A percentile compares a stretch with the other conserved stretches of the same genome.
Evolutionary conservation across 2,888 invertebrate species (phyloP).

Genomic region (Deroplatys truncata): DNA sequence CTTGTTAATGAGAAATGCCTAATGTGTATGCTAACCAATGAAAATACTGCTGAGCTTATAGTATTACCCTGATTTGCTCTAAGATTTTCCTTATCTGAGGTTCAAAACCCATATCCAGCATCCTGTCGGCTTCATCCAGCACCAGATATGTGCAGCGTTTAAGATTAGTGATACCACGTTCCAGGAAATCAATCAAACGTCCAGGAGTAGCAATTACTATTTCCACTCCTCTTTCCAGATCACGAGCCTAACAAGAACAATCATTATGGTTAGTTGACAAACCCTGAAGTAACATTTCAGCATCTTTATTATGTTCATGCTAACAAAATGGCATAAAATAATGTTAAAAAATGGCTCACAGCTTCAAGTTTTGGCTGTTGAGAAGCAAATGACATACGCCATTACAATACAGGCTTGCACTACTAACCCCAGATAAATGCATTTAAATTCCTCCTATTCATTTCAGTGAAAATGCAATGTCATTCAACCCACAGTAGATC

Average conservation of each 20-base stretch:
- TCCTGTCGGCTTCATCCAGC: slow-evolving; percentile 60
- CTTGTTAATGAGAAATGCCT: not conserved
- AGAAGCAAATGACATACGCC: no score
- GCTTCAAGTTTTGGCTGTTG: no score
- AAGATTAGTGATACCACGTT: slow-evolving; percentile 39
- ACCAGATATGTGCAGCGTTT: slow-evolving; percentile 48
- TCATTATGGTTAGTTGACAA: not conserved
- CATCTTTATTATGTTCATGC: not conserved
- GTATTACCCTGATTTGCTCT: slow-evolving; percentile 71
- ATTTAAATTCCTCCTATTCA: no score
- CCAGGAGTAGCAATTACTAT: slow-evolving; percentile 53
- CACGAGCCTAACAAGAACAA: slow-evolving; percentile 38
- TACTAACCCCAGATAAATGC: no score
- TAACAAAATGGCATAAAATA: no score
- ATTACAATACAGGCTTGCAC: no score
- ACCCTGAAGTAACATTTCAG: not conserved
- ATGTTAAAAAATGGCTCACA: no score
- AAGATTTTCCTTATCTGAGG: slow-evolving; percentile 93
- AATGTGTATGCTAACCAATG: not conserved
- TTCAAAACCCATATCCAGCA: slow-evolving; percentile 98
- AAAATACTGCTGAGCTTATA: not conserved
- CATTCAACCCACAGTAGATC: no score
- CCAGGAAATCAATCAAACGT: slow-evolving; percentile 49
- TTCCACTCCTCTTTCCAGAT: slow-evolving; percentile 44
- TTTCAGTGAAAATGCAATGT: no score